A percentile compares a stretch with the other conserved stretches of the same genome.
phyloP scores from a whole-genome alignment of 92 coral and sea anemone genomes.

The Porites cylindrica region DNA sequence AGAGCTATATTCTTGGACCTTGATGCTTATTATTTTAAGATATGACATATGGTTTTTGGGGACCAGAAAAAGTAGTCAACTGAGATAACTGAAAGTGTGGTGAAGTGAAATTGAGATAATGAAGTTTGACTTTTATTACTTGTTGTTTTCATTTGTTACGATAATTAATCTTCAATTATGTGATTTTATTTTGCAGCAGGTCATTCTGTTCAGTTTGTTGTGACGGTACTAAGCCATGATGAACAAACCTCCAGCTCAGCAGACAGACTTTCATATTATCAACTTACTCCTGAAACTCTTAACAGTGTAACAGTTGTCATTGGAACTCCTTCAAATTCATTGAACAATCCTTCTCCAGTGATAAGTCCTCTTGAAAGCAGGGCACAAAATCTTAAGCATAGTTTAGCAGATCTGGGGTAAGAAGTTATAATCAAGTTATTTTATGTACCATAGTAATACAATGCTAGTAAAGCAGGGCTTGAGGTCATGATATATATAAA shows the following conservation, averaged over 20 bases:
- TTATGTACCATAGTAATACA: not conserved
- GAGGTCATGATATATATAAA: too few species aligned
- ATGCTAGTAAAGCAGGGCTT: too few species aligned
- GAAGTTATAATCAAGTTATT: not conserved
- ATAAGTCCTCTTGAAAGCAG: conserved; percentile 31
- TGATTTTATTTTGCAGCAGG: conserved; percentile 11
- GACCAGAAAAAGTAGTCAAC: too few species aligned
- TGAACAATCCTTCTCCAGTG: conserved; percentile 26
- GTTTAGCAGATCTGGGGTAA: conserved; percentile 87
- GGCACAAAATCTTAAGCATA: conserved; percentile 47
- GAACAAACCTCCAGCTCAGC: conserved; percentile 7
- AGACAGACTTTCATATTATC: conserved; percentile 63
- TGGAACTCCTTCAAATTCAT: conserved; percentile 55
- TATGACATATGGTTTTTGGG: too few species aligned
- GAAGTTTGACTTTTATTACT: too few species aligned
- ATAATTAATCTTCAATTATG: too few species aligned
- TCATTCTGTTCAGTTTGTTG: conserved; percentile 54
- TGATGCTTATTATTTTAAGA: too few species aligned
- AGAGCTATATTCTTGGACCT: too few species aligned
- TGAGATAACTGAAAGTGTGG: too few species aligned
- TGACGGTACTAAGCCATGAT: conserved; percentile 66
- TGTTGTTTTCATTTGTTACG: too few species aligned
- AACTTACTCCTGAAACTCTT: conserved; percentile 64
- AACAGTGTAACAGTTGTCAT: conserved; percentile 73
- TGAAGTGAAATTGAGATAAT: too few species aligned